Conservation (phyloP, 1,140 invertebrate genomes). For the Thalassaphorura encarpata region DNA sequence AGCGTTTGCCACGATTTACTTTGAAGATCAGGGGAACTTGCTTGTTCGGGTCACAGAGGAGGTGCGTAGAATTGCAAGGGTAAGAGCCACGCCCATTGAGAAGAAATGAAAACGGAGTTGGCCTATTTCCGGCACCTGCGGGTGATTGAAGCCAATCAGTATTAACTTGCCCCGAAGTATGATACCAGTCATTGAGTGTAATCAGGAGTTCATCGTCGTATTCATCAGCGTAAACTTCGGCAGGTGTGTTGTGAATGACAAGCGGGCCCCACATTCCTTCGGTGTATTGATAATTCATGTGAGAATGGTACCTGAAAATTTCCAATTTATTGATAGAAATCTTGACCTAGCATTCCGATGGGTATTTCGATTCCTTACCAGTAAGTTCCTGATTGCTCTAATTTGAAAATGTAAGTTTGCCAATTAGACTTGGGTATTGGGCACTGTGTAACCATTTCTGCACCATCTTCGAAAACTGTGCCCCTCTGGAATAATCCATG, state of each 20-base stretch:
- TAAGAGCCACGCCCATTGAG: constrained; percentile 14
- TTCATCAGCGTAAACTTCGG: constrained; percentile 8
- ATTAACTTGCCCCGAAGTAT: neutral
- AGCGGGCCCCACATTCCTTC: constrained; percentile 19
- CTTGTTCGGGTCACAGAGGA: neutral
- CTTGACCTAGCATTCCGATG: no score
- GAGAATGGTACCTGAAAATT: constrained; percentile 21
- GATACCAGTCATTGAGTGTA: constrained; percentile 20
- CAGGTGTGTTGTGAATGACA: neutral
- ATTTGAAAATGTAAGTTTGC: constrained; percentile 11
- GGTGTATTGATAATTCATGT: constrained; percentile 11
- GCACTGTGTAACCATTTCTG: constrained; percentile 17
- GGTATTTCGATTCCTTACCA: constrained; percentile 15
- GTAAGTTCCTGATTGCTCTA: constrained; percentile 10
- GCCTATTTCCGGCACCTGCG: neutral
- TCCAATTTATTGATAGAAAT: neutral
- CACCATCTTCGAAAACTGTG: constrained; percentile 17
- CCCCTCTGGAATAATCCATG: constrained; percentile 15
- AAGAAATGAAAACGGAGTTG: constrained; percentile 6
- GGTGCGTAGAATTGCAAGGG: neutral
- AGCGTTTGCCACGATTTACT: constrained; percentile 3
- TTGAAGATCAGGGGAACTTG: neutral
- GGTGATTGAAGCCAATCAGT: neutral
- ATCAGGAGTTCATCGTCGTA: constrained; percentile 18
- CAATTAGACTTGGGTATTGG: neutral